phyloP scores from a whole-genome alignment of 1,140 invertebrate species.

The Polypedilum pembai region DNA sequence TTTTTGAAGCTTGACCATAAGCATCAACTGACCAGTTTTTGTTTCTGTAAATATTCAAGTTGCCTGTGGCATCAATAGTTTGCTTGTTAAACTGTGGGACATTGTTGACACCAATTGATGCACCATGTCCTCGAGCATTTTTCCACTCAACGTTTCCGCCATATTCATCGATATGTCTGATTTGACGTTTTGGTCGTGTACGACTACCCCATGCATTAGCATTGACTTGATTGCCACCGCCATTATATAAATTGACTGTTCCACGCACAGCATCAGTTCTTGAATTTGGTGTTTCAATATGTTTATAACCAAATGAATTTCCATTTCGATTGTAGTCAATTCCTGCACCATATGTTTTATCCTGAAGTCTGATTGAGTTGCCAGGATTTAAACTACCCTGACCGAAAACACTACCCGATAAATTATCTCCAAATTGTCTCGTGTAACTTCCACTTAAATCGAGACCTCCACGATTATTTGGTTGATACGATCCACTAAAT shows the following conservation, averaged over 20 bases:
- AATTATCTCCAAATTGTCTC: background rate
- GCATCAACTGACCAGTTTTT: background rate
- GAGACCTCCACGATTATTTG: background rate
- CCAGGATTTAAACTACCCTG: background rate
- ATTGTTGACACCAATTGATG: background rate
- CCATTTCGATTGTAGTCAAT: background rate
- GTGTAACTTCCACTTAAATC: background rate
- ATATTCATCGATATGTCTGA: background rate
- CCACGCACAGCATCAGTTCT: background rate
- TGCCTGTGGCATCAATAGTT: background rate
- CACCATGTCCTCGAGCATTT: background rate
- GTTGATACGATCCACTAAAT: background rate
- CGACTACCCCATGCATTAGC: background rate
- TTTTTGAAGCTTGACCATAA: background rate
- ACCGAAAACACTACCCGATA: background rate
- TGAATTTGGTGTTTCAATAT: background rate
- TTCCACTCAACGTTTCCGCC: background rate
- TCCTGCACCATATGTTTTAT: background rate
- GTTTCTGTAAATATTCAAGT: background rate
- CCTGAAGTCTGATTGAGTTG: background rate
- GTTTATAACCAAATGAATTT: background rate
- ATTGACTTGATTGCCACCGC: background rate
- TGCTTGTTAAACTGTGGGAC: background rate
- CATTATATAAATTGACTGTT: background rate
- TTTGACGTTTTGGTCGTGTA: background rate